phyloP scores from a whole-genome alignment of 2,888 invertebrate genomes.

The Phalera bucephala region DNA sequence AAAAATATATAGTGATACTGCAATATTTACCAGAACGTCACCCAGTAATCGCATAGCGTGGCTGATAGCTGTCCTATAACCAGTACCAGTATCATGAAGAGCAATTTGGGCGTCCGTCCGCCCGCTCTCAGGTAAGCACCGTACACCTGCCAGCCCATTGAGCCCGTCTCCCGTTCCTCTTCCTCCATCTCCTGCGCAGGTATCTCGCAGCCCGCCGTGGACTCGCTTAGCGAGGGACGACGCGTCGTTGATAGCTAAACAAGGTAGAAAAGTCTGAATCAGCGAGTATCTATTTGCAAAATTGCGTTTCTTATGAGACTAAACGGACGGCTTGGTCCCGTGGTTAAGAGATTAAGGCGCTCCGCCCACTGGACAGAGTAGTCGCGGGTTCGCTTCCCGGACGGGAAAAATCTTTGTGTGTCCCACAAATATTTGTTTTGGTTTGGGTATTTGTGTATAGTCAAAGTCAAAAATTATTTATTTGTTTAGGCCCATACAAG shows the following conservation, averaged over 20 bases:
- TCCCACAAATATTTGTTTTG: no score
- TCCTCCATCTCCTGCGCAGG: constrained; percentile 83
- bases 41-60: constrained; percentile 89
- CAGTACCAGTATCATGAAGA: constrained; percentile 80
- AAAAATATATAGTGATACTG: no score
- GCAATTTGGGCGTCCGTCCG: constrained; percentile 78
- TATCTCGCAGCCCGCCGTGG: constrained; percentile 61
- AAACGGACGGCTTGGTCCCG: no score
- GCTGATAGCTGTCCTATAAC: constrained; percentile 85
- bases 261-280: background rate
- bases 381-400: no score
- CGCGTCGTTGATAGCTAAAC: constrained; percentile 71
- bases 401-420: no score
- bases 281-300: background rate
- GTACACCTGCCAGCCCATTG: constrained; percentile 85
- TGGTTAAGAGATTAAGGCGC: no score
- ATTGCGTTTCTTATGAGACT: no score
- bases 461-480: no score
- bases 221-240: constrained; percentile 73
- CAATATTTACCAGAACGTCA: constrained; percentile 87
- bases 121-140: constrained; percentile 84
- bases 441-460: no score
- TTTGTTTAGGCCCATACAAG: no score
- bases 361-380: no score
- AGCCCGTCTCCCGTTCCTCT: constrained; percentile 84